Conservation (phyloP, 2,797 vertebrate genomes). For the Catamblyrhynchus diadema region DNA sequence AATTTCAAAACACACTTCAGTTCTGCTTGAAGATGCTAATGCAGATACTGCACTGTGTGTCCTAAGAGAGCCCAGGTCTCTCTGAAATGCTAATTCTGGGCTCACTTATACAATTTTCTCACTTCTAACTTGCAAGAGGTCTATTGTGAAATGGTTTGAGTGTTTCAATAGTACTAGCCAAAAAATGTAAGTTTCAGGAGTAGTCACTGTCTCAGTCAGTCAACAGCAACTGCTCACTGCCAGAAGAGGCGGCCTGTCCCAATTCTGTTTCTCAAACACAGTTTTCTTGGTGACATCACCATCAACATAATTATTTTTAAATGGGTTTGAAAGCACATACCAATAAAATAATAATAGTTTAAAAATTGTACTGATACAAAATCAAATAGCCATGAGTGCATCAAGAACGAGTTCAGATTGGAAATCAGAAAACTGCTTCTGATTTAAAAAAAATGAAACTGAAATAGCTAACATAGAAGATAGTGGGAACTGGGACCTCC, state of each 20-base stretch:
- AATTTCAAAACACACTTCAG: not conserved
- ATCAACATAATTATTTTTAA: not conserved
- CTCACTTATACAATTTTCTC: not conserved
- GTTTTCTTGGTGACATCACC: not conserved
- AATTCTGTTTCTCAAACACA: not conserved
- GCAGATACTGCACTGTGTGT: not conserved
- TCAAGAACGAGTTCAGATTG: not conserved
- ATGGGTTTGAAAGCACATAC: not conserved
- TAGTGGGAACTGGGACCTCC: not conserved
- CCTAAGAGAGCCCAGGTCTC: not conserved
- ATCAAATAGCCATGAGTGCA: not conserved
- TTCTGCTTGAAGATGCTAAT: not conserved
- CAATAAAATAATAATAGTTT: not conserved
- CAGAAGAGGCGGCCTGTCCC: not conserved
- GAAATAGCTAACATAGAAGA: not conserved
- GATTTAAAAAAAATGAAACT: not conserved
- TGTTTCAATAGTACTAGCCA: constrained; percentile 1
- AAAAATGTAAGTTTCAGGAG: not conserved
- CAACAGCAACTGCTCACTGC: not conserved
- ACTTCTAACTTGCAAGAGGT: not conserved
- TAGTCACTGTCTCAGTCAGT: not conserved
- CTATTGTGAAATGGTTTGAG: not conserved
- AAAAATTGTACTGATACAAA: not conserved
- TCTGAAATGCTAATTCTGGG: not conserved
- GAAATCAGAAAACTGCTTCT: not conserved